Conservation (phyloP, 2,113 vertebrate genomes). For the Hydropotes inermis region DNA sequence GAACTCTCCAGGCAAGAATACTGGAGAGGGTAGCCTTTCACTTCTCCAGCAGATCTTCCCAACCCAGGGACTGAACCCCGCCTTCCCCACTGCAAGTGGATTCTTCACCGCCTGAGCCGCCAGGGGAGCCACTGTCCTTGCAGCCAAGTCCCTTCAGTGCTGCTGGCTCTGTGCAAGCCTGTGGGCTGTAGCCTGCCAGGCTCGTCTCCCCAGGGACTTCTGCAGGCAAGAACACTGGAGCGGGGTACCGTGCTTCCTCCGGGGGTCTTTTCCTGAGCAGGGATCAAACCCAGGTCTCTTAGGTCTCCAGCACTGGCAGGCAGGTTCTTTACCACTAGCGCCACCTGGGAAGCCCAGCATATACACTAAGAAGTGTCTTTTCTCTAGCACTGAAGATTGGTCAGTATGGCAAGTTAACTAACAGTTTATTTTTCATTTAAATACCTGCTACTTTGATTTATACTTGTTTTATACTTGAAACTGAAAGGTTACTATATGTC, state of each 20-base stretch:
- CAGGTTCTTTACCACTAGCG: background rate
- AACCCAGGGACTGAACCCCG: background rate
- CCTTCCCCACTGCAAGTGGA: fast-evolving
- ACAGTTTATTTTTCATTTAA: background rate
- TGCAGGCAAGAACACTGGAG: background rate
- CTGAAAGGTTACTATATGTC: background rate
- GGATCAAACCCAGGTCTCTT: background rate
- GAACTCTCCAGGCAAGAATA: background rate
- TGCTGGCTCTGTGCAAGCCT: background rate
- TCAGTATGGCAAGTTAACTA: background rate
- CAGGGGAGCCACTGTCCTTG: fast-evolving
- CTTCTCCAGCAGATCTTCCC: background rate
- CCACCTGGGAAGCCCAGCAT: background rate
- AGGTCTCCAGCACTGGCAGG: background rate
- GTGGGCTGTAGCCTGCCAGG: fast-evolving
- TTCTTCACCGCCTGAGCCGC: background rate
- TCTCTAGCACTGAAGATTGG: background rate
- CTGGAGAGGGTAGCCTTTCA: background rate
- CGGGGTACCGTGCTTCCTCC: background rate
- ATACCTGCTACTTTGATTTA: background rate
- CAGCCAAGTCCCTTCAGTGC: background rate
- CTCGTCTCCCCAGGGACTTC: background rate
- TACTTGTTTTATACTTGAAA: conserved; percentile 5
- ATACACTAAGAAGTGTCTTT: background rate
- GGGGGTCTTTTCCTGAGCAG: background rate